Evolutionary conservation across 2,113 vertebrate species (phyloP).

Genomic region (Tor tambroides): DNA sequence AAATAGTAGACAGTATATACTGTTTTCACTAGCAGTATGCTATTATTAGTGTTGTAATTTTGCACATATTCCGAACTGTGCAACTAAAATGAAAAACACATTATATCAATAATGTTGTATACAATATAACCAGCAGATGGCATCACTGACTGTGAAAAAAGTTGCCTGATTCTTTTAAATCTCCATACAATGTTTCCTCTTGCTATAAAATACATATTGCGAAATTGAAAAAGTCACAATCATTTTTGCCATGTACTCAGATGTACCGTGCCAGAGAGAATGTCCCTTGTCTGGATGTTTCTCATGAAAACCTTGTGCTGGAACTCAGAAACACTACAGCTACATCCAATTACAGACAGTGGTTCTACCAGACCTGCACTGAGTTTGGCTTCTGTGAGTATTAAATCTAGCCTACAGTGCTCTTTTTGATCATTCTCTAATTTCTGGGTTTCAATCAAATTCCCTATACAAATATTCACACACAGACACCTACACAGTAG

Average conservation of each 20-base stretch:
- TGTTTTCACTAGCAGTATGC: background rate
- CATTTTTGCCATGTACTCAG: slow-evolving; percentile 60
- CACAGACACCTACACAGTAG: background rate
- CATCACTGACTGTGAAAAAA: background rate
- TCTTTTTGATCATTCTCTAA: background rate
- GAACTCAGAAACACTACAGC: slow-evolving; percentile 70
- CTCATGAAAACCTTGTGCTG: slow-evolving; percentile 66
- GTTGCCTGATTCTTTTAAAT: background rate
- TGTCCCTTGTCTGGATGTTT: slow-evolving; percentile 74
- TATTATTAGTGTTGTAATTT: background rate
- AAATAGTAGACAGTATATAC: too few relatives aligned
- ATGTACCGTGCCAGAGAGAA: slow-evolving; percentile 62
- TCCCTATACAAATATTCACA: slow-evolving; percentile 27
- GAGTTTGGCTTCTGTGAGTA: slow-evolving; percentile 88
- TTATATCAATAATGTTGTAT: too few relatives aligned
- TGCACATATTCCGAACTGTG: background rate
- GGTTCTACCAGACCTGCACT: slow-evolving; percentile 85
- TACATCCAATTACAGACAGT: slow-evolving; percentile 71
- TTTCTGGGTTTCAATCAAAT: slow-evolving; percentile 21
- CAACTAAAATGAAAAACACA: background rate
- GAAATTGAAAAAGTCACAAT: background rate
- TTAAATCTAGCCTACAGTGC: background rate
- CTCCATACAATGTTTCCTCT: background rate
- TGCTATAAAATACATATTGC: background rate
- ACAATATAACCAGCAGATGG: slow-evolving; percentile 42